Conservation (phyloP, 2,113 vertebrate genomes). For the Hippolais icterina region DNA sequence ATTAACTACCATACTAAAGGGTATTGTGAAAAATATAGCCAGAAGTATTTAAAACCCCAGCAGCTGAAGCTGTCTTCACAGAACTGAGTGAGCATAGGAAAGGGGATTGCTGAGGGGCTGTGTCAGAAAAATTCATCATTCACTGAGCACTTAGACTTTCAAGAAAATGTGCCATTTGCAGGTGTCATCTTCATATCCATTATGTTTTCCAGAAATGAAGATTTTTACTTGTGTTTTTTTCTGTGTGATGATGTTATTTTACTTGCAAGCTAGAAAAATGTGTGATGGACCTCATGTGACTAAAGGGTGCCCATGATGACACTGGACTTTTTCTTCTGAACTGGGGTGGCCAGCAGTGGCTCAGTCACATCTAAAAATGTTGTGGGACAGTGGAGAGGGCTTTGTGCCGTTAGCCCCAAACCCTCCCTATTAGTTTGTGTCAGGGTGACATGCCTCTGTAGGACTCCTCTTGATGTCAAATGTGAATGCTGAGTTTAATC, state of each 20-base stretch:
- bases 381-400: rapidly evolving
- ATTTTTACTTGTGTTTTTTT: background rate
- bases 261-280: background rate
- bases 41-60: background rate
- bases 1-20: background rate
- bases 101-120: background rate
- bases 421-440: background rate
- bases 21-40: background rate
- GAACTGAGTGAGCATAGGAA: background rate
- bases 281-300: background rate
- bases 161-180: background rate
- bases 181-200: background rate
- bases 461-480: background rate
- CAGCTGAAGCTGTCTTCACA: background rate
- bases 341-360: background rate
- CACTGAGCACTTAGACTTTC: background rate
- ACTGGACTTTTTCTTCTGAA: background rate
- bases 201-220: background rate
- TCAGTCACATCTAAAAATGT: background rate
- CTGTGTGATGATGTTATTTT: background rate
- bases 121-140: background rate
- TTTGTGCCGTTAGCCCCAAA: background rate
- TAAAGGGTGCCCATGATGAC: background rate
- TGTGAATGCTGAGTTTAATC: background rate
- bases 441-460: background rate